A percentile compares a stretch with the other conserved stretches of the same genome.
These are phyloP conservation scores for Ferdinandea cuprea DNA, from an alignment of 2,888 invertebrate species.

Conservation along the genomic window DNA sequence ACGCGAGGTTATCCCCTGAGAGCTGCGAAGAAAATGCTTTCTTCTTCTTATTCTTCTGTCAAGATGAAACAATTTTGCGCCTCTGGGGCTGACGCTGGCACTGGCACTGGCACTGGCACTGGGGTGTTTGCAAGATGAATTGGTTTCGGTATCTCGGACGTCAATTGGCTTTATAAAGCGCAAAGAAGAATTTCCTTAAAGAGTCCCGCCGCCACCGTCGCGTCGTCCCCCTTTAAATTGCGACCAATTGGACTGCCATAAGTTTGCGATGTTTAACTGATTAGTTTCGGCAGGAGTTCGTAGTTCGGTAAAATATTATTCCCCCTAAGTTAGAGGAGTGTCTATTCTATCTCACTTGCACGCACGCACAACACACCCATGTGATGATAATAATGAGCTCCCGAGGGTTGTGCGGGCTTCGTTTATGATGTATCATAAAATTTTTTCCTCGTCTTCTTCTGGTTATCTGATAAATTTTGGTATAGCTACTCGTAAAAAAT, in stretches of 20 bases:
- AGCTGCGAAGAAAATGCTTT: slow-evolving; percentile 2
- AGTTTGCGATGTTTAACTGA: slow-evolving; percentile 57
- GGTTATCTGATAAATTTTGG: slow-evolving; percentile 61
- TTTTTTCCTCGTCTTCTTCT: slow-evolving; percentile 19
- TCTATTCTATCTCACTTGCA: slow-evolving; percentile 15
- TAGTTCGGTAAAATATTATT: background rate
- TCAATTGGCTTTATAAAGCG: slow-evolving; percentile 58
- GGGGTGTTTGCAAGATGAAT: slow-evolving; percentile 50
- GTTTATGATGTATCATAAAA: slow-evolving; percentile 60
- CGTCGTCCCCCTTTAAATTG: slow-evolving; percentile 52
- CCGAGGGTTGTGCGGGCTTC: slow-evolving; percentile 24
- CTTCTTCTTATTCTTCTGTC: slow-evolving; percentile 7
- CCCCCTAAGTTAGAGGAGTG: too few relatives aligned
- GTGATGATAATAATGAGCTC: slow-evolving; percentile 45
- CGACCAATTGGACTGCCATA: slow-evolving; percentile 48
- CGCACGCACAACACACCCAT: background rate
- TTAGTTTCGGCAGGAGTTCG: slow-evolving; percentile 30
- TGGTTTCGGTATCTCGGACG: slow-evolving; percentile 45
- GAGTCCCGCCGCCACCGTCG: background rate
- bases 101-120: too few relatives aligned
- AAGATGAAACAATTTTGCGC: slow-evolving; percentile 52
- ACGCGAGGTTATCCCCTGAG: slow-evolving; percentile 45
- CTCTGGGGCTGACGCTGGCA: too few relatives aligned
- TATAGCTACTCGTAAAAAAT: slow-evolving; percentile 46
- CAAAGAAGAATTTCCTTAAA: slow-evolving; percentile 1